phyloP scores from a whole-genome alignment of 2,888 invertebrate species.

The Epistrophe eligans region DNA sequence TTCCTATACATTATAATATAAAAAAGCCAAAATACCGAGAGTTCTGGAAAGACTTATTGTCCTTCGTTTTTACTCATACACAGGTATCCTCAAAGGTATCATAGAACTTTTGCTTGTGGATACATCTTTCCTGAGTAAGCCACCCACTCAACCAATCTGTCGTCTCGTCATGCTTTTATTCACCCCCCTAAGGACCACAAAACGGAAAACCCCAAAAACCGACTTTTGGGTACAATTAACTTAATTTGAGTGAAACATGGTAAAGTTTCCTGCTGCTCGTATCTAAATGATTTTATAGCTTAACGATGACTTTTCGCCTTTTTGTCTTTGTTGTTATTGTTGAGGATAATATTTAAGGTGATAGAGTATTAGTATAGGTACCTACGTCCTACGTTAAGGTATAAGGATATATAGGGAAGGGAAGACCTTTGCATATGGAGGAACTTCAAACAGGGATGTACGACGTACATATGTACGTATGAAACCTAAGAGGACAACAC shows the following conservation, averaged over 20 bases:
- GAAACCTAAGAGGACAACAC: neutral
- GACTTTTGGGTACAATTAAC: conserved; percentile 75
- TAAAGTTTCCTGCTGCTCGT: conserved; percentile 61
- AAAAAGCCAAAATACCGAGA: neutral
- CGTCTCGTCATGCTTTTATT: conserved; percentile 5
- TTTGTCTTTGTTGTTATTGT: conserved; percentile 44
- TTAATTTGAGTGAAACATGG: conserved; percentile 74
- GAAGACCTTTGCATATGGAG: conserved; percentile 9
- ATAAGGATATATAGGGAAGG: no score
- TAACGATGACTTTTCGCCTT: conserved; percentile 62
- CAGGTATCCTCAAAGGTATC: conserved; percentile 61
- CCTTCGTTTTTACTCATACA: conserved; percentile 22
- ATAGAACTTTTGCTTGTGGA: conserved; percentile 48
- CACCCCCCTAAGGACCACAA: conserved; percentile 41
- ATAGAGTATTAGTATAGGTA: neutral
- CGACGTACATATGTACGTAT: neutral
- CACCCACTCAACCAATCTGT: conserved; percentile 12
- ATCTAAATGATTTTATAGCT: conserved; percentile 74
- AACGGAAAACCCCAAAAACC: conserved; percentile 45
- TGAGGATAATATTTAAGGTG: conserved; percentile 1
- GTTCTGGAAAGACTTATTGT: neutral
- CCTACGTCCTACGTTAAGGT: neutral
- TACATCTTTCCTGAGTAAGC: conserved; percentile 1
- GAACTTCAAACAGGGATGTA: neutral
- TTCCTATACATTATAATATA: conserved; percentile 2